A percentile compares a stretch with the other conserved stretches of the same genome.
Conservation (phyloP, 1,140 invertebrate genomes). For the Bilobella aurantiaca region DNA sequence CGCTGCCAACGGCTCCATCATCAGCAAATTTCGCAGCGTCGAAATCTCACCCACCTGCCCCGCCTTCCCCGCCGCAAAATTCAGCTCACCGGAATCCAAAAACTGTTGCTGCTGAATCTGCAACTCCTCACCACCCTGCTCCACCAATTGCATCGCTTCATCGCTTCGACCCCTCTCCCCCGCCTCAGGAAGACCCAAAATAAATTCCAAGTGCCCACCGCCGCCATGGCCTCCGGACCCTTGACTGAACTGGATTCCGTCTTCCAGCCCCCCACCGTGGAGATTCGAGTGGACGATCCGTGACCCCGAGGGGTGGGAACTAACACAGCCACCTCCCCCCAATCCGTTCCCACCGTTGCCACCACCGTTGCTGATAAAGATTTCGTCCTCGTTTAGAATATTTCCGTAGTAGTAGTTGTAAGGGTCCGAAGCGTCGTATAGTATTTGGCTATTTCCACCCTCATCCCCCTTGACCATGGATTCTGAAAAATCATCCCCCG, state of each 20-base stretch:
- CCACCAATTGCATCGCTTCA: background rate
- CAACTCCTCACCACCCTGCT: slow-evolving; percentile 16
- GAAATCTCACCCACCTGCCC: slow-evolving; percentile 12
- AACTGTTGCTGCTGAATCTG: slow-evolving; percentile 19
- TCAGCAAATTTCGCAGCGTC: slow-evolving; percentile 27
- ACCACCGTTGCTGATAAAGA: slow-evolving; percentile 11
- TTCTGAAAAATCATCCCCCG: background rate
- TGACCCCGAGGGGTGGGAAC: slow-evolving; percentile 9
- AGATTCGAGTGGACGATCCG: slow-evolving; percentile 15
- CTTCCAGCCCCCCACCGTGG: background rate
- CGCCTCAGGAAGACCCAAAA: slow-evolving; percentile 16
- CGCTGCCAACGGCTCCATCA: slow-evolving; percentile 29
- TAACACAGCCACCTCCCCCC: too few species aligned
- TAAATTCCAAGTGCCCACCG: slow-evolving; percentile 31
- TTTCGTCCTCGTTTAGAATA: slow-evolving; percentile 28
- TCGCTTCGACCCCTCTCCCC: slow-evolving; percentile 4
- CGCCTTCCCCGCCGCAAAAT: background rate
- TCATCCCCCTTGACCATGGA: background rate
- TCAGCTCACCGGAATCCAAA: slow-evolving; percentile 16
- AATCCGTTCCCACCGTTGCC: too few species aligned
- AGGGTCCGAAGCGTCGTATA: slow-evolving; percentile 23
- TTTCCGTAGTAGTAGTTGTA: slow-evolving; percentile 32
- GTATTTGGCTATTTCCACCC: slow-evolving; percentile 2
- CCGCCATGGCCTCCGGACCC: background rate
- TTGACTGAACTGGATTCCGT: background rate